Conservation (phyloP, 2,797 vertebrate species). For the Cephalopachus bancanus region DNA sequence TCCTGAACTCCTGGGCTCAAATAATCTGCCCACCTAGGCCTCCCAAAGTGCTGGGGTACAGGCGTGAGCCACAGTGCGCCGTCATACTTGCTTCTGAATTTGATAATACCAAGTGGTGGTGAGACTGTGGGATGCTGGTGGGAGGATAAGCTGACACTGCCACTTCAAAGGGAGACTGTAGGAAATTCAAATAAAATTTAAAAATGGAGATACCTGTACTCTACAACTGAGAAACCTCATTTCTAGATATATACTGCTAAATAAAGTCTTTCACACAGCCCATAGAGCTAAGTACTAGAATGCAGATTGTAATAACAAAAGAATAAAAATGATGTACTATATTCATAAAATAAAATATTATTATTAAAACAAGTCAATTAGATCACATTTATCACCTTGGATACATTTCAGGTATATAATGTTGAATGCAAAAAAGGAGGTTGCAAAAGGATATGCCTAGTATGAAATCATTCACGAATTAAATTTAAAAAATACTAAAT, state of each 20-base stretch:
- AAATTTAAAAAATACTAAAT: neutral
- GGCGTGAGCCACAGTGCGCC: neutral
- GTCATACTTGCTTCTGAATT: neutral
- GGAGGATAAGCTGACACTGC: neutral
- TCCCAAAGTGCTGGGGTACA: too few relatives aligned
- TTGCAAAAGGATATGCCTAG: neutral
- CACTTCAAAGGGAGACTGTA: neutral
- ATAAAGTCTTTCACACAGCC: neutral
- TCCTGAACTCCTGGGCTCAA: too few relatives aligned
- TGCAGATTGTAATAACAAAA: neutral
- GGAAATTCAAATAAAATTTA: neutral
- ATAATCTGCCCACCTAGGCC: too few relatives aligned
- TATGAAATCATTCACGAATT: neutral
- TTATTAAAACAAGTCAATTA: neutral
- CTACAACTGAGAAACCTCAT: neutral
- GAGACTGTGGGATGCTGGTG: neutral
- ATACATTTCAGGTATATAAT: neutral
- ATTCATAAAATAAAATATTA: neutral
- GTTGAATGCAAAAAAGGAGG: neutral
- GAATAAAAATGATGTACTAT: neutral
- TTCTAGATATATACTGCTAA: neutral
- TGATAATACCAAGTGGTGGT: neutral
- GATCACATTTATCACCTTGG: neutral
- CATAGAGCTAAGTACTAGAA: neutral
- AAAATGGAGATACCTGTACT: neutral